Conservation (phyloP, 2,113 vertebrate species). For the Alectura lathami region DNA sequence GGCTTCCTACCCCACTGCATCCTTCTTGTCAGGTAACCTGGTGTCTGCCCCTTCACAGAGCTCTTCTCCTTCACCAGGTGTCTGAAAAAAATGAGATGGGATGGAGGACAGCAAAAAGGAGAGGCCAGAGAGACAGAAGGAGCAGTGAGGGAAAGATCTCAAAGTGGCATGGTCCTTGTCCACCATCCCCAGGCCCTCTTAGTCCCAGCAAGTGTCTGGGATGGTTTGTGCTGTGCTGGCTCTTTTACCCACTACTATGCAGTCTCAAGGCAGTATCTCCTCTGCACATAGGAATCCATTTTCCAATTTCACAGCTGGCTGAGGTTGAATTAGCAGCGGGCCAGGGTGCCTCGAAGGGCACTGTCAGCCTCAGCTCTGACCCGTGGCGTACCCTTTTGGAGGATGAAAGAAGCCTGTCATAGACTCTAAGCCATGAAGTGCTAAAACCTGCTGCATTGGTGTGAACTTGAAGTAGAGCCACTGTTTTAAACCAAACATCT, state of each 20-base stretch:
- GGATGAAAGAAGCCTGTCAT: neutral
- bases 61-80: neutral
- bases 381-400: neutral
- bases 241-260: neutral
- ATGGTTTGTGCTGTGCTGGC: neutral
- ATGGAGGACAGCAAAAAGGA: neutral
- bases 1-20: neutral
- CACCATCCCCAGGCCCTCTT: neutral
- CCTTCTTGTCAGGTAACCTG: neutral
- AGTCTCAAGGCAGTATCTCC: neutral
- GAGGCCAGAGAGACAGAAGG: neutral
- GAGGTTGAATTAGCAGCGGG: neutral
- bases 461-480: neutral
- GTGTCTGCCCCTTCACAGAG: neutral
- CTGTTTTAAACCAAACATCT: neutral
- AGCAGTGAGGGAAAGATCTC: neutral
- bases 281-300: neutral
- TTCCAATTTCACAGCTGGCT: neutral
- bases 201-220: neutral
- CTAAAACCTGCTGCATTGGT: neutral
- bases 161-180: neutral
- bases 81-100: neutral
- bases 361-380: neutral
- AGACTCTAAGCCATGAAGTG: neutral
- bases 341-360: neutral